These are phyloP conservation scores for Ormyrus pomaceus DNA, from an alignment of 2,888 invertebrate species.

Conservation along the genomic window DNA sequence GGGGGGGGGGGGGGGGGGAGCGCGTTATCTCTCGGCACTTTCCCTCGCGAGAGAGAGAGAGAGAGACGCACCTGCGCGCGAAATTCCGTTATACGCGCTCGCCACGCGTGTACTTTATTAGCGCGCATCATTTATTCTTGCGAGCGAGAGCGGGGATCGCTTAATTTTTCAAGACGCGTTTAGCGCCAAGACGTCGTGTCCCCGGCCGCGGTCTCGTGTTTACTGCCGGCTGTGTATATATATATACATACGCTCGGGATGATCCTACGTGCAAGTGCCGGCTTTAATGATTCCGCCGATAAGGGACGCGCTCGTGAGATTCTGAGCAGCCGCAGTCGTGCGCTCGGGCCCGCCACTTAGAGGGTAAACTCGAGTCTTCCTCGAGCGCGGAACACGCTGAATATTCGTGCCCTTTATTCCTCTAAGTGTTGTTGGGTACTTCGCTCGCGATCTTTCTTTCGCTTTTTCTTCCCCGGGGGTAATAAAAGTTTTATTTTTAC, in stretches of 20 bases:
- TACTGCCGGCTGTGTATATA: slow-evolving; percentile 1
- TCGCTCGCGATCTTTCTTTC: no score
- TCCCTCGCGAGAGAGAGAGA: slow-evolving; percentile 50
- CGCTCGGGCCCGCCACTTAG: no score
- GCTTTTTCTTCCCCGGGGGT: no score
- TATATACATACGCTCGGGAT: no score
- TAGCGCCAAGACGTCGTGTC: background rate
- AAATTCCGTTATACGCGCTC: slow-evolving; percentile 29
- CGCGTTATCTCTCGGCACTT: slow-evolving; percentile 64
- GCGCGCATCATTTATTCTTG: slow-evolving; percentile 38
- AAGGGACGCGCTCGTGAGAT: no score
- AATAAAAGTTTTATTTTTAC: no score
- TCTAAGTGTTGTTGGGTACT: no score
- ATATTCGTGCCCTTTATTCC: no score
- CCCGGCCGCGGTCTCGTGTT: slow-evolving; percentile 6
- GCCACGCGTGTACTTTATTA: slow-evolving; percentile 46
- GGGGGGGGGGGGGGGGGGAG: background rate
- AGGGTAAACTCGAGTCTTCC: no score
- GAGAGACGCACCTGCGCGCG: slow-evolving; percentile 48
- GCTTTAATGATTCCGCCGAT: background rate
- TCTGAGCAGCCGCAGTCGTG: no score
- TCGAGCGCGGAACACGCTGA: no score
- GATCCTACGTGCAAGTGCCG: background rate
- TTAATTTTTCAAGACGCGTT: slow-evolving; percentile 51
- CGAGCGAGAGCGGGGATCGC: background rate